phyloP scores from a whole-genome alignment of 2,888 invertebrate species.

The Flexamia atlantica region DNA sequence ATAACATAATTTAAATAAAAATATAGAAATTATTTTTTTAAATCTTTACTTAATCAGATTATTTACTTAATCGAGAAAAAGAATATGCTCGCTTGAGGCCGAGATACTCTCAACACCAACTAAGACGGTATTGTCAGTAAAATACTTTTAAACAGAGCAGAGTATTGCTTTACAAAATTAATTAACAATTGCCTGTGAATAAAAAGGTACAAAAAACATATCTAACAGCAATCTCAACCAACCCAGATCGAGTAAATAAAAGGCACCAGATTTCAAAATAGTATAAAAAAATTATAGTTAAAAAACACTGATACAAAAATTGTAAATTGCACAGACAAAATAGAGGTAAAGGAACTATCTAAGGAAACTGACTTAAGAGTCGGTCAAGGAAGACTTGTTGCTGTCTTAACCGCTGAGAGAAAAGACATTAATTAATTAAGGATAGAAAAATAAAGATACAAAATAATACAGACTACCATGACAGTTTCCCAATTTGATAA shows the following conservation, averaged over 20 bases:
- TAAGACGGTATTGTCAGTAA: constrained; percentile 35
- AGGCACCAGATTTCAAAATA: constrained; percentile 51
- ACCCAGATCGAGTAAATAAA: constrained; percentile 28
- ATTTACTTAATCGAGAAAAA: constrained; percentile 27
- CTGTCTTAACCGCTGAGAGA: neutral
- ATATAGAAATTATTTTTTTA: constrained; percentile 21
- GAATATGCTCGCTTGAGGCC: constrained; percentile 4
- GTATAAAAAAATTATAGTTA: constrained; percentile 27
- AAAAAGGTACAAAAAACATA: constrained; percentile 4
- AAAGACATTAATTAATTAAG: constrained; percentile 12
- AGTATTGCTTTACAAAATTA: constrained; percentile 20
- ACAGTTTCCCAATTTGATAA: neutral
- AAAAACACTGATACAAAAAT: constrained; percentile 18
- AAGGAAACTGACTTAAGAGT: constrained; percentile 29
- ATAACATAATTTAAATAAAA: constrained; percentile 36
- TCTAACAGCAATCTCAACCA: neutral
- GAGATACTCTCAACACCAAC: constrained; percentile 1
- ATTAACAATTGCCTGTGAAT: neutral
- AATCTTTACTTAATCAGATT: constrained; percentile 11
- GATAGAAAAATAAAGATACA: neutral
- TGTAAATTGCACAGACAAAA: constrained; percentile 47
- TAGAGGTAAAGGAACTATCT: constrained; percentile 25
- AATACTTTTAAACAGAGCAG: neutral
- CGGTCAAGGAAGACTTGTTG: constrained; percentile 42
- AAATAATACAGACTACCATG: too few species aligned